Base-by-base conservation (phyloP, 2,888 invertebrate species). In the Drosophila anomalipes region DNA sequence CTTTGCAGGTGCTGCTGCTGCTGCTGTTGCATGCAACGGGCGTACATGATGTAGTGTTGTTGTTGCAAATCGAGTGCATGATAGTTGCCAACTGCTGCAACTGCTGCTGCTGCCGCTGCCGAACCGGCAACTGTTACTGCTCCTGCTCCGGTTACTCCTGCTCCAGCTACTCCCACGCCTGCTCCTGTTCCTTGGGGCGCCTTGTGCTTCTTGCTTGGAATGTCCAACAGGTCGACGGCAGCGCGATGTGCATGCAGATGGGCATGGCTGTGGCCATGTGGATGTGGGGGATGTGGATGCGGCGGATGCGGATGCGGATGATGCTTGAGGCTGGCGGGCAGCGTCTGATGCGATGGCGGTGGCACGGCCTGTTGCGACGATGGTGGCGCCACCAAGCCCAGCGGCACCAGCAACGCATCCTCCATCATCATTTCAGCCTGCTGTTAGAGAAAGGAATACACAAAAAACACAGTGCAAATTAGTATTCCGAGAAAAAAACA, bases 171-270 rank as follows among this genome's bases (percentile, higher is more conserved):
- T 7, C 22, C 47, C 10, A 57, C 14, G 16, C n/a, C 32, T 22
- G 41, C 32, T 32, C 16, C 30, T 16, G 41, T 19, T 41, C 9
- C 51, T 52, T 30, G 12, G 86, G 84, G 49, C 75, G 90, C 92
- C 82, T 96, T 95, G 64, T 94, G 94, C 92, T 96, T 96, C 94
- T 96, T 96, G 77, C 95, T 94, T 77, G 96, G 95, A 82, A 95
- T 95, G 89, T 95, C 95, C 53, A 95, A 93, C 80, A 90, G 84
- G 79, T 94, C 95, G 90, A 94, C 95, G 49, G 94, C 59, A 16
- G 57, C 67, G 10, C 57, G 66, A 37, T 66, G 57, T 14, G 30
- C 7, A 41, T 58, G 58, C 41, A 30, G 41, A 44, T 44, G 58
- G 32, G 32, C 30, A 16, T 58, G 58, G 39, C 30, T n/a, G 39